Percentiles rank a stretch among this genome's conserved stretches.
Evolutionary conservation across 2,888 invertebrate species (phyloP).

Genomic region (Aspidiotus rigidus): DNA sequence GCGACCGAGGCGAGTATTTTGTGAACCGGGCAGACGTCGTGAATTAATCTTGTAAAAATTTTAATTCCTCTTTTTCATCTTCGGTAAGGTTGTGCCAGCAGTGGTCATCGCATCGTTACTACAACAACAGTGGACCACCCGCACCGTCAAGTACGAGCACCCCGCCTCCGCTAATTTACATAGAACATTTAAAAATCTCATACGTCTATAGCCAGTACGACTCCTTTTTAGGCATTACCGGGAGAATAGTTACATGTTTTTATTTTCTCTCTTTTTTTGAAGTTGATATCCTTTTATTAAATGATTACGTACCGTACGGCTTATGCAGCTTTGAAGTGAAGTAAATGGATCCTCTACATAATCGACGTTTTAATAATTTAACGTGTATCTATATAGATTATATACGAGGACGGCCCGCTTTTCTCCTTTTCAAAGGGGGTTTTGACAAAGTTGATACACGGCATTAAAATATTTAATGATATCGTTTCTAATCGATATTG

Average conservation of each 20-base stretch:
- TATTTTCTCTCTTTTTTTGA: background rate
- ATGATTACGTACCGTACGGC: slow-evolving; percentile 2
- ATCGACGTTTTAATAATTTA: background rate
- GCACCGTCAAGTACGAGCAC: slow-evolving; percentile 14
- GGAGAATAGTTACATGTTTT: slow-evolving; percentile 14
- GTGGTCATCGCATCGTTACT: slow-evolving; percentile 1
- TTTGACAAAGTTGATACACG: slow-evolving; percentile 1
- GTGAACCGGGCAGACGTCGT: too few species aligned
- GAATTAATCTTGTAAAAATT: background rate
- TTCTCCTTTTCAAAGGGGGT: too few species aligned
- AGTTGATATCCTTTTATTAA: slow-evolving; percentile 11
- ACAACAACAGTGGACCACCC: slow-evolving; percentile 15
- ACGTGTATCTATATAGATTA: too few species aligned
- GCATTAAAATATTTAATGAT: slow-evolving; percentile 11
- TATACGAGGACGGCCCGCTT: too few species aligned
- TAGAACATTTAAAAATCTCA: slow-evolving; percentile 18
- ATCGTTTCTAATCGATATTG: slow-evolving; percentile 15
- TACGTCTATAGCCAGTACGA: slow-evolving; percentile 12
- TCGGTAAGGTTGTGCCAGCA: background rate
- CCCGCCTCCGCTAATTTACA: slow-evolving; percentile 27
- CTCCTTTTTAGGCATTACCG: slow-evolving; percentile 23
- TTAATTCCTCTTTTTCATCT: slow-evolving; percentile 3
- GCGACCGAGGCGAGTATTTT: too few species aligned
- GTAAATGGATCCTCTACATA: background rate
- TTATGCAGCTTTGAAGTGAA: background rate